Percentiles rank a stretch among this genome's conserved stretches.
phyloP scores from a whole-genome alignment of 2,113 vertebrate genomes.

The cat (Felis catus) region F.catus_Fca126_mat1.0 CM031421.1:1862501-1863000 shows the following conservation, averaged over 20 bases:
- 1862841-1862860: not conserved
- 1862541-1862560: slow-evolving; percentile 95
- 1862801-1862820: not conserved
- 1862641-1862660: not conserved
- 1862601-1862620: not conserved
- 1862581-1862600: not conserved
- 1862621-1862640: not conserved
- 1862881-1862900: not conserved
- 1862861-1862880: rapidly evolving
- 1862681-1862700: not conserved
- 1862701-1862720: not conserved
- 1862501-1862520: slow-evolving; percentile 93
- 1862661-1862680: too few relatives aligned
- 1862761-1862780: not conserved
- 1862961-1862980: not conserved
- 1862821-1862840: not conserved
- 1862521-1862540: slow-evolving; percentile 97
- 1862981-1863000: not conserved
- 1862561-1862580: not conserved
- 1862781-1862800: too few relatives aligned
- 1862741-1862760: not conserved
- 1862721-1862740: not conserved
- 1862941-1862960: not conserved
- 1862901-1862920: too few relatives aligned
- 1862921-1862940: not conserved